Evolutionary conservation across 2,888 invertebrate species (phyloP).

Genomic region (Tupiocoris notatus): DNA sequence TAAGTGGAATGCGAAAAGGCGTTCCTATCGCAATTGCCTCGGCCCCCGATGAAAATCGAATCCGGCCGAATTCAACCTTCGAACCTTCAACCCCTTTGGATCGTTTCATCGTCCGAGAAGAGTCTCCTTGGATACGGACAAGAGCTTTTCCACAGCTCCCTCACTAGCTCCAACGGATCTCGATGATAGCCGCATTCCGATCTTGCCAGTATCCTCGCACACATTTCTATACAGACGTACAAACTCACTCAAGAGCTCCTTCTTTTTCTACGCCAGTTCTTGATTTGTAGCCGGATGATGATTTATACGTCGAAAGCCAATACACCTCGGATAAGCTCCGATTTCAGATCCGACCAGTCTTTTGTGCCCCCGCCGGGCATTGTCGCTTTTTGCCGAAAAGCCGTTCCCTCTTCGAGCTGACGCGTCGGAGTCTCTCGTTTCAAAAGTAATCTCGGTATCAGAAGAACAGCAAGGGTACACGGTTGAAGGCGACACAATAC

Average conservation of each 20-base stretch:
- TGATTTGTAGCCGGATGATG: conserved; percentile 17
- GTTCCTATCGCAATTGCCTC: neutral
- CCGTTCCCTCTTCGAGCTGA: neutral
- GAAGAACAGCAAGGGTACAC: no score
- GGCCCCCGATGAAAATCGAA: neutral
- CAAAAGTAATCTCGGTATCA: neutral
- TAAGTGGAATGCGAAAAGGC: neutral
- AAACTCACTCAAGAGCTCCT: neutral
- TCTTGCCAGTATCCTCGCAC: neutral
- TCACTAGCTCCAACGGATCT: neutral
- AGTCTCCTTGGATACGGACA: neutral
- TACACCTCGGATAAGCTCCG: neutral
- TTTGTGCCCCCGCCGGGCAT: neutral
- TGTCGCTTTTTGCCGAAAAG: neutral
- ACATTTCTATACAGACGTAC: neutral
- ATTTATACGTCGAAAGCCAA: conserved; percentile 6
- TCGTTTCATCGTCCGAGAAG: neutral
- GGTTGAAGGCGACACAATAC: no score
- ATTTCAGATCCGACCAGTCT: neutral
- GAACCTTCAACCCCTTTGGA: neutral
- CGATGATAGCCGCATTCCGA: conserved; percentile 13
- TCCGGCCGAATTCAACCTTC: neutral
- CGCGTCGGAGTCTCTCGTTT: neutral
- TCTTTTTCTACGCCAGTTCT: neutral
- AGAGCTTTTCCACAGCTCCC: neutral